Percentiles rank a stretch among this genome's conserved stretches.
phyloP scores from a whole-genome alignment of 2,888 invertebrate genomes.

The Dynastes maya region DNA sequence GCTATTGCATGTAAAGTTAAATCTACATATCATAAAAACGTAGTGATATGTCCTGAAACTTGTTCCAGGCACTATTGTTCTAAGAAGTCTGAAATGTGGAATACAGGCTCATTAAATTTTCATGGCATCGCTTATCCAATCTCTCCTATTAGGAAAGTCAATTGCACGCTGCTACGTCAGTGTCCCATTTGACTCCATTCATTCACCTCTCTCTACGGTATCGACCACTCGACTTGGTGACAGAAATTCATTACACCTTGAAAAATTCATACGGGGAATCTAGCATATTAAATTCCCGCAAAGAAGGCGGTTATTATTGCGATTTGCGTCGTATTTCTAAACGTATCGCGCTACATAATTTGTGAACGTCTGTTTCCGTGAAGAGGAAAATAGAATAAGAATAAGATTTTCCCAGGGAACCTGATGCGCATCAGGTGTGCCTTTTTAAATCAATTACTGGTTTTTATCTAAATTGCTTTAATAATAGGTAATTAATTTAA shows the following conservation, averaged over 20 bases:
- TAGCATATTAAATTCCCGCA: neutral
- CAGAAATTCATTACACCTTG: constrained; percentile 6
- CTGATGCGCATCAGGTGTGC: too few species aligned
- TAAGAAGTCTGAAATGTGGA: neutral
- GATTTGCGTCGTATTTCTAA: neutral
- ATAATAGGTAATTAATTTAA: too few species aligned
- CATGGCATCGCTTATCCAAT: constrained; percentile 17
- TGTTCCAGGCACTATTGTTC: neutral
- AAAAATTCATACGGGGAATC: constrained; percentile 18
- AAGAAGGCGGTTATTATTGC: neutral
- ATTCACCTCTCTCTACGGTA: constrained; percentile 16
- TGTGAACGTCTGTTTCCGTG: too few species aligned
- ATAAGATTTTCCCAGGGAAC: too few species aligned
- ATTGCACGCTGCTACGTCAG: constrained; percentile 12
- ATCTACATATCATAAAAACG: too few species aligned
- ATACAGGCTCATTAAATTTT: constrained; percentile 14
- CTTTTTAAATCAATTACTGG: too few species aligned
- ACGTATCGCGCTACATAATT: too few species aligned
- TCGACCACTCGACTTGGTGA: constrained; percentile 18
- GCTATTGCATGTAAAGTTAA: too few species aligned
- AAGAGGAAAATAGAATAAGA: too few species aligned
- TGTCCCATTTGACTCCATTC: constrained; percentile 21
- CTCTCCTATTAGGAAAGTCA: constrained; percentile 14
- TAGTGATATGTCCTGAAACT: too few species aligned
- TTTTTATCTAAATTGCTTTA: too few species aligned